A percentile compares a stretch with the other conserved stretches of the same genome.
Conservation (phyloP, 1,140 invertebrate species). For the Spodoptera litura region DNA sequence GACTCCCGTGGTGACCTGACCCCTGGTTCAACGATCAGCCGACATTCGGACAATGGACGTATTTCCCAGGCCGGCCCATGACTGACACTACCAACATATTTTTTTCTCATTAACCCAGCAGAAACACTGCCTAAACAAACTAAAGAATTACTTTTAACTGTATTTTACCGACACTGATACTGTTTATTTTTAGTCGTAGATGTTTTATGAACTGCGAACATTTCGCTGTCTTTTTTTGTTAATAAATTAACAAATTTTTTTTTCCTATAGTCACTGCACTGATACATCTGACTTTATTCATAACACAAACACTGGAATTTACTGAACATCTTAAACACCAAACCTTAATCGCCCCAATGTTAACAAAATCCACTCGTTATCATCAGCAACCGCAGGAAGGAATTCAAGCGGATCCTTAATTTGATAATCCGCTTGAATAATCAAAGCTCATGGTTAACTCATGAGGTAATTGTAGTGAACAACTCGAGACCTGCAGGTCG, state of each 20-base stretch:
- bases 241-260: too few relatives aligned
- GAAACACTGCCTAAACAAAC: not conserved
- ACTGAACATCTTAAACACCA: too few relatives aligned
- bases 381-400: too few relatives aligned
- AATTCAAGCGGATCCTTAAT: too few relatives aligned
- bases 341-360: too few relatives aligned
- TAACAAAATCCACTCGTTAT: too few relatives aligned
- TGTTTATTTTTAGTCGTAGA: not conserved
- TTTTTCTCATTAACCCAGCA: slow-evolving; percentile 13
- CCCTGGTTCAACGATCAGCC: slow-evolving; percentile 50
- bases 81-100: slow-evolving; percentile 2
- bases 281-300: too few relatives aligned
- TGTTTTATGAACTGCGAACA: too few relatives aligned
- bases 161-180: not conserved
- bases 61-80: slow-evolving; percentile 27
- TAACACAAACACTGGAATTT: too few relatives aligned
- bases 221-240: too few relatives aligned
- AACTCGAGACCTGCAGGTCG: not conserved
- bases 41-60: slow-evolving; percentile 56
- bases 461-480: slow-evolving; percentile 1
- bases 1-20: slow-evolving; percentile 57
- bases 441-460: not conserved
- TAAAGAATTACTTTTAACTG: not conserved
- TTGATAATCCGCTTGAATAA: not conserved
- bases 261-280: too few relatives aligned